Conservation (phyloP, 2,797 vertebrate genomes). For the Ptychobarbus kaznakovi region DNA sequence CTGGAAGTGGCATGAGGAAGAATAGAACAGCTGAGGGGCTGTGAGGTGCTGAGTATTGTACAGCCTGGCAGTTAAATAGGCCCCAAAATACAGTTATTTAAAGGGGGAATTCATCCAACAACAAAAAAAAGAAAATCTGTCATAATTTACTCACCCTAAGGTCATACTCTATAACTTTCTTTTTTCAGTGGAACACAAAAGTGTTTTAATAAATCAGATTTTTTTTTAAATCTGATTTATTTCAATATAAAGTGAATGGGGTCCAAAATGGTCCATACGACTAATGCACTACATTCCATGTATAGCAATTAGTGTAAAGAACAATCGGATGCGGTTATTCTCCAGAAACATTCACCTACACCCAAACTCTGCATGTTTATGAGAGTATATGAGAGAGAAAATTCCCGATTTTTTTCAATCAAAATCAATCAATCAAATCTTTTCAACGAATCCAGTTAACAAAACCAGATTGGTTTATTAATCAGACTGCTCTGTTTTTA, state of each 20-base stretch:
- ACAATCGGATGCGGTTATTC: not conserved
- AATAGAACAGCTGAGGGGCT: constrained; percentile 20
- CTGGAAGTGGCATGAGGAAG: constrained; percentile 55
- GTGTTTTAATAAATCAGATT: not conserved
- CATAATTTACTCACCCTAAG: not conserved
- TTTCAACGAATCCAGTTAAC: not conserved
- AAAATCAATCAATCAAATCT: not conserved
- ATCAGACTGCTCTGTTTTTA: not conserved
- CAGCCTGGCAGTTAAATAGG: not conserved
- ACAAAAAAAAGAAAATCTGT: not conserved
- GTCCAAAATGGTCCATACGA: not conserved
- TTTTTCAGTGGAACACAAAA: not conserved
- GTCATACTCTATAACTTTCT: not conserved
- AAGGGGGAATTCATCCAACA: not conserved
- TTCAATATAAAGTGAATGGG: not conserved
- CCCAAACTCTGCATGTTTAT: not conserved
- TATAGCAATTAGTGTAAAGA: not conserved
- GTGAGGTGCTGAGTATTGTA: constrained; percentile 14
- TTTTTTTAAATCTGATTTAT: not conserved
- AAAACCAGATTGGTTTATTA: not conserved
- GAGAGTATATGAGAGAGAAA: too few species aligned
- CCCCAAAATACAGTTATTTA: constrained; percentile 1
- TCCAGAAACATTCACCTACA: not conserved
- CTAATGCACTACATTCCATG: too few species aligned
- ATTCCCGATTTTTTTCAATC: not conserved